phyloP scores from a whole-genome alignment of 2,113 vertebrate species.

The Scomber colias region DNA sequence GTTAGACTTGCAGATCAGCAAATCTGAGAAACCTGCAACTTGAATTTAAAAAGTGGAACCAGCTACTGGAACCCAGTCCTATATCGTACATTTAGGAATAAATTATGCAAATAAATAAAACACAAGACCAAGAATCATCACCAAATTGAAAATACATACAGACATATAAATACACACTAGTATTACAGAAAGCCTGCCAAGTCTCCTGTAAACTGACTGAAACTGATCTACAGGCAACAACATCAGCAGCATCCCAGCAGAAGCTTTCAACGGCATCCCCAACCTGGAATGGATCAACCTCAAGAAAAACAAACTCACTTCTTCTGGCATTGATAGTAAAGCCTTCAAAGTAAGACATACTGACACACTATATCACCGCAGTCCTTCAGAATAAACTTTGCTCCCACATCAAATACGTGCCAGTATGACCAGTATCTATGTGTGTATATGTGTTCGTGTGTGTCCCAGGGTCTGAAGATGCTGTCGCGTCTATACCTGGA shows the following conservation, averaged over 20 bases:
- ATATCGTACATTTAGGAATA: not conserved
- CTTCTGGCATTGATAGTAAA: conserved; percentile 84
- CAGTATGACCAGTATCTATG: not conserved
- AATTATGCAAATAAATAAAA: not conserved
- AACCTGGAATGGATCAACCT: conserved; percentile 97
- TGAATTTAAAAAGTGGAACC: not conserved
- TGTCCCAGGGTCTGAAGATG: conserved; percentile 88
- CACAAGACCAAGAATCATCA: not conserved
- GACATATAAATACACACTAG: not conserved
- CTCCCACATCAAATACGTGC: not conserved
- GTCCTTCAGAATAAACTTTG: conserved; percentile 1
- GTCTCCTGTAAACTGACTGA: not conserved
- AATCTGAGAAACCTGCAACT: not conserved
- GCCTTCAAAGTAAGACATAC: conserved; percentile 90
- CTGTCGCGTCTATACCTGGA: conserved; percentile 93
- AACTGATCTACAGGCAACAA: conserved; percentile 86
- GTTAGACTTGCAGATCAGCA: not conserved
- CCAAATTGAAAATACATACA: not conserved
- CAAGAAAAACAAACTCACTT: conserved; percentile 92
- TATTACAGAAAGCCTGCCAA: not conserved
- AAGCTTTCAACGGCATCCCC: conserved; percentile 93
- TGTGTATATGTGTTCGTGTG: conserved; percentile 16
- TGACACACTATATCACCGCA: not conserved
- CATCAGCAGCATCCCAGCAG: conserved; percentile 90
- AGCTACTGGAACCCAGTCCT: not conserved